Conservation (phyloP, 64 coral and sea anemone genomes). For the Pocillopora damicornis region DNA sequence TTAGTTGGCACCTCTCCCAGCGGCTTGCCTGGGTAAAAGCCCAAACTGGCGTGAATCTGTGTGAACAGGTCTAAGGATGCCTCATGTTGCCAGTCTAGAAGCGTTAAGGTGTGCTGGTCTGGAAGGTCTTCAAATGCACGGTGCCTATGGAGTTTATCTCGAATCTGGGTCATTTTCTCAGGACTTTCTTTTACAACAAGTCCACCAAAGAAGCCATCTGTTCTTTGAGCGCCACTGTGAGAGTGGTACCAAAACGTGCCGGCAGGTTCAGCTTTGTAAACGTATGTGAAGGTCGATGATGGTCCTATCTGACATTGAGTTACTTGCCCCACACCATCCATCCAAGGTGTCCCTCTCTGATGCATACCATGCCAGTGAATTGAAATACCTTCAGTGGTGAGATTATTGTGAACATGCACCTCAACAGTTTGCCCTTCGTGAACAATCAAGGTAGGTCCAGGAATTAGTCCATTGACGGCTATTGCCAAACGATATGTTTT, state of each 20-base stretch:
- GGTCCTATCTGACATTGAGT: constrained; percentile 64
- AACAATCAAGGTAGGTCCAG: constrained; percentile 72
- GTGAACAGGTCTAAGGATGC: constrained; percentile 40
- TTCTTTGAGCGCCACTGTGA: constrained; percentile 54
- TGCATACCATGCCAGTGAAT: constrained; percentile 75
- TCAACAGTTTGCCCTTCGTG: constrained; percentile 34
- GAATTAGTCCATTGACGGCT: constrained; percentile 65
- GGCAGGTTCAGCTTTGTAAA: constrained; percentile 31
- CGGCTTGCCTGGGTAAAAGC: constrained; percentile 44
- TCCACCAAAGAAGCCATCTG: constrained; percentile 49
- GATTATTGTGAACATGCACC: constrained; percentile 47
- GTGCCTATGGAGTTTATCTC: neutral
- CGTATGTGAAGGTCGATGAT: constrained; percentile 40
- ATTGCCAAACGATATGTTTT: constrained; percentile 49
- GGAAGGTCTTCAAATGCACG: constrained; percentile 21
- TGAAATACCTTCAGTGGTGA: constrained; percentile 52
- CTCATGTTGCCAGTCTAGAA: constrained; percentile 56
- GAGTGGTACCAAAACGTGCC: constrained; percentile 64
- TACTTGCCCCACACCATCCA: constrained; percentile 65
- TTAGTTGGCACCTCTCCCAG: constrained; percentile 36
- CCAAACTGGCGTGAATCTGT: neutral
- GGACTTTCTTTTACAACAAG: constrained; percentile 43
- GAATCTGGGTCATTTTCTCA: neutral
- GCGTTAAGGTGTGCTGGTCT: constrained; percentile 28
- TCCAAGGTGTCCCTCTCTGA: constrained; percentile 58